A percentile compares a stretch with the other conserved stretches of the same genome.
These are phyloP conservation scores for Harpagoxenus sublaevis DNA, from an alignment of 2,888 invertebrate species.

Conservation along the genomic window DNA sequence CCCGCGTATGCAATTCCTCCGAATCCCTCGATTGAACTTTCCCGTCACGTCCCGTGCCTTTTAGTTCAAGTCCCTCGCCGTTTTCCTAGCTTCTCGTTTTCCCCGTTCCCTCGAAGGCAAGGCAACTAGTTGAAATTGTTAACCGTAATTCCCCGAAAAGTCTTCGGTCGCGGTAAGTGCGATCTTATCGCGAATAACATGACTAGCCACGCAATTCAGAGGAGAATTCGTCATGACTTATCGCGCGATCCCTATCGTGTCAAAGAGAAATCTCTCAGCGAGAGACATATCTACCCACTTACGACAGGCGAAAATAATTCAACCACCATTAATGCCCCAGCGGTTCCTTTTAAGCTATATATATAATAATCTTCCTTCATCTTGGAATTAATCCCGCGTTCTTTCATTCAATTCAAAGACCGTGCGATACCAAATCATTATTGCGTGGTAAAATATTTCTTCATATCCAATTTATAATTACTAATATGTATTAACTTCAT, in stretches of 20 bases:
- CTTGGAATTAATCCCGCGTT: background rate
- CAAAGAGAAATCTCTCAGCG: background rate
- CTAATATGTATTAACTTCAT: background rate
- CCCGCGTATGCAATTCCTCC: constrained; percentile 3
- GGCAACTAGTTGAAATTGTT: constrained; percentile 34
- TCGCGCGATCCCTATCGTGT: background rate
- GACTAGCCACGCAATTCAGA: background rate
- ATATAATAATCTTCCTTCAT: constrained; percentile 15
- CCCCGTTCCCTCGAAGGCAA: background rate
- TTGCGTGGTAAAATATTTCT: background rate
- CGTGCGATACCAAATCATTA: background rate
- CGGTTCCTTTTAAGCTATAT: background rate
- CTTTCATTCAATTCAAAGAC: background rate
- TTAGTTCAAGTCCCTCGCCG: constrained; percentile 45
- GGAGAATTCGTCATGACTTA: constrained; percentile 22
- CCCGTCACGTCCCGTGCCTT: constrained; percentile 59
- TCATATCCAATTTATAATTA: background rate
- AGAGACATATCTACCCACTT: background rate
- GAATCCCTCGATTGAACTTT: constrained; percentile 57
- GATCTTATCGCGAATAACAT: background rate
- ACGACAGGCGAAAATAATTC: constrained; percentile 16
- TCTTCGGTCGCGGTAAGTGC: background rate
- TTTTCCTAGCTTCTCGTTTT: background rate
- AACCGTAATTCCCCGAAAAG: constrained; percentile 2
- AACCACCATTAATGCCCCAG: constrained; percentile 17